Conservation (phyloP, 1,140 invertebrate genomes). For the Caenorhabditis tropicalis region DNA sequence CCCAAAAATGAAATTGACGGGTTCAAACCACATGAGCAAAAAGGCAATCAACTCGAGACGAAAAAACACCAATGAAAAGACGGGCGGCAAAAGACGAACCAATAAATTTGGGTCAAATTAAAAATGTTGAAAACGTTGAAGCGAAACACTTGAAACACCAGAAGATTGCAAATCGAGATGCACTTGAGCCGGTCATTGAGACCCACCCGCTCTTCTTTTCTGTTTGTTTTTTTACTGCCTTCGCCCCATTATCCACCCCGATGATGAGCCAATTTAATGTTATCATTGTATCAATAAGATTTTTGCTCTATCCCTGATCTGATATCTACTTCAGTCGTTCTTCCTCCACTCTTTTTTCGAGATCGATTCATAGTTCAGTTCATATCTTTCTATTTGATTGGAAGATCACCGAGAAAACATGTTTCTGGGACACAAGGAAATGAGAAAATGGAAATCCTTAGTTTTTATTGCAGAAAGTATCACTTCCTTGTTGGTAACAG, state of each 20-base stretch:
- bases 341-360: not conserved
- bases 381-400: not conserved
- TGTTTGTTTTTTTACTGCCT: slow-evolving; percentile 44
- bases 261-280: slow-evolving; percentile 27
- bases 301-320: slow-evolving; percentile 14
- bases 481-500: not conserved
- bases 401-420: not conserved
- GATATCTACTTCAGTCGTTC: not conserved
- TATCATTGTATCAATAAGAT: slow-evolving; percentile 33
- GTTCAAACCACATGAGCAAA: not conserved
- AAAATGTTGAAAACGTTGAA: slow-evolving; percentile 5
- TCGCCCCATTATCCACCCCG: not conserved
- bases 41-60: slow-evolving; percentile 12
- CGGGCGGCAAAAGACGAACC: not conserved
- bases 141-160: slow-evolving; percentile 39
- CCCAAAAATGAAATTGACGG: not conserved
- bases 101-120: slow-evolving; percentile 30
- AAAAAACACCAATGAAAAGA: not conserved
- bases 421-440: not conserved
- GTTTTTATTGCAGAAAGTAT: not conserved
- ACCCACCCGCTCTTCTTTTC: not conserved
- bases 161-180: slow-evolving; percentile 36
- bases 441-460: not conserved
- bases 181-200: slow-evolving; percentile 38
- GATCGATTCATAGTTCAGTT: not conserved